Evolutionary conservation across 1,140 invertebrate species (phyloP).

Genomic region (Camponotus pennsylvanicus): DNA sequence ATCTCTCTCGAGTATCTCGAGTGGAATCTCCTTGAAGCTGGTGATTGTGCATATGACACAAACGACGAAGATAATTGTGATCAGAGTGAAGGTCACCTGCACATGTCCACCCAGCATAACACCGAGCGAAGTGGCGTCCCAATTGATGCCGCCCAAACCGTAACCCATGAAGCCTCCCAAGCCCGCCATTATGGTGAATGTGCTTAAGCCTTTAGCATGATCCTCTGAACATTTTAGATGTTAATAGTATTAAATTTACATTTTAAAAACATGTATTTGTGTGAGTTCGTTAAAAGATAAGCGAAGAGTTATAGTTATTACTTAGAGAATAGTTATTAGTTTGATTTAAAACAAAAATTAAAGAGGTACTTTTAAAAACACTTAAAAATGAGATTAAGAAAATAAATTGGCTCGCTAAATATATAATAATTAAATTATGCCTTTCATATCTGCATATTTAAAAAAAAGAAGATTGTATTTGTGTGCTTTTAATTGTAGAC

Average conservation of each 20-base stretch:
- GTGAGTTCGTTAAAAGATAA: too few species aligned
- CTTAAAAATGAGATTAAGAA: too few species aligned
- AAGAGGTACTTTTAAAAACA: too few species aligned
- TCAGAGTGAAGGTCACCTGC: conserved; percentile 95
- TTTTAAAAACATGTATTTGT: too few species aligned
- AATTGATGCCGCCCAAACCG: conserved; percentile 96
- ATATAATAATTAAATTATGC: too few species aligned
- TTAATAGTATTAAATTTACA: neutral
- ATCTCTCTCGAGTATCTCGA: conserved; percentile 87
- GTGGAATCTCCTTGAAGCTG: conserved; percentile 95
- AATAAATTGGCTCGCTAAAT: too few species aligned
- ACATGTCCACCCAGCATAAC: conserved; percentile 94
- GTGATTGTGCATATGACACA: conserved; percentile 94
- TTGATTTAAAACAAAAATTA: too few species aligned
- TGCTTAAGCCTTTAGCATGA: conserved; percentile 96
- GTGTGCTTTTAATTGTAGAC: neutral
- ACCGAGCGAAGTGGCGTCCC: conserved; percentile 94
- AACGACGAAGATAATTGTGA: conserved; percentile 94
- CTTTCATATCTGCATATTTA: neutral
- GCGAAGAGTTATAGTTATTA: too few species aligned
- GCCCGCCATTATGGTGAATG: conserved; percentile 98
- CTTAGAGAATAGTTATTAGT: too few species aligned
- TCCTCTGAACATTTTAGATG: conserved; percentile 89
- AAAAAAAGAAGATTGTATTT: neutral
- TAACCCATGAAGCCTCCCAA: conserved; percentile 98